Conservation (phyloP, 92 coral and sea anemone genomes). For the Pocillopora grandis region DNA sequence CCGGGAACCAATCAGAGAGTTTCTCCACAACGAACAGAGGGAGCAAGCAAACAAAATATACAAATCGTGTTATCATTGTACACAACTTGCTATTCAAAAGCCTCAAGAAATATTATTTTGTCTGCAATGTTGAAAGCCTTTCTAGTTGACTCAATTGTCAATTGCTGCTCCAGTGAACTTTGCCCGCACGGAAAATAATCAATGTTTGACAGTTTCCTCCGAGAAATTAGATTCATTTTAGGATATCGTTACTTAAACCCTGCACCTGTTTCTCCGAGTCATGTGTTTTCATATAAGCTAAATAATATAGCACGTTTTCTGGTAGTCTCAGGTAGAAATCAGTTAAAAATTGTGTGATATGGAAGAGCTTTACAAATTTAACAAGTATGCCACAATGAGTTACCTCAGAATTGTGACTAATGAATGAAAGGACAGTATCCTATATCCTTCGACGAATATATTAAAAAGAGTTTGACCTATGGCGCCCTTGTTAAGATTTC, state of each 20-base stretch:
- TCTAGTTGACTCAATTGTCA: too few relatives aligned
- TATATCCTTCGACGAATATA: too few relatives aligned
- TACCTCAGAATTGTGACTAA: too few relatives aligned
- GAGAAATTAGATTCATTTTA: neutral
- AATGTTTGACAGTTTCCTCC: conserved; percentile 16
- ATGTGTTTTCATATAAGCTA: neutral
- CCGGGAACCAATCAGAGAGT: neutral
- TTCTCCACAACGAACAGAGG: neutral
- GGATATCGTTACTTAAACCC: neutral
- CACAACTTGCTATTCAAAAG: neutral
- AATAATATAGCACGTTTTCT: neutral
- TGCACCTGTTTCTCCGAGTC: conserved; percentile 1
- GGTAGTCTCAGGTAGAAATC: neutral
- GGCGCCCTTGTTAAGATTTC: too few relatives aligned
- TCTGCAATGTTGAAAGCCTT: too few relatives aligned
- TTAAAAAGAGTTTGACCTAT: too few relatives aligned
- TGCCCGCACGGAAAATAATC: neutral
- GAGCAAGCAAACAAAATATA: neutral
- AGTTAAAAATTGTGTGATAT: neutral
- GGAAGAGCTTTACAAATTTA: too few relatives aligned
- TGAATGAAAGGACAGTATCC: too few relatives aligned
- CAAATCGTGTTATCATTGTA: neutral
- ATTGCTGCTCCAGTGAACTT: neutral
- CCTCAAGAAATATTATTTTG: neutral
- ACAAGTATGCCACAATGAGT: too few relatives aligned